Evolutionary conservation across 2,113 vertebrate genomes (phyloP), one percentile per base, ranked within the genome.

Genomic region (Oreochromis aureus): DNA sequence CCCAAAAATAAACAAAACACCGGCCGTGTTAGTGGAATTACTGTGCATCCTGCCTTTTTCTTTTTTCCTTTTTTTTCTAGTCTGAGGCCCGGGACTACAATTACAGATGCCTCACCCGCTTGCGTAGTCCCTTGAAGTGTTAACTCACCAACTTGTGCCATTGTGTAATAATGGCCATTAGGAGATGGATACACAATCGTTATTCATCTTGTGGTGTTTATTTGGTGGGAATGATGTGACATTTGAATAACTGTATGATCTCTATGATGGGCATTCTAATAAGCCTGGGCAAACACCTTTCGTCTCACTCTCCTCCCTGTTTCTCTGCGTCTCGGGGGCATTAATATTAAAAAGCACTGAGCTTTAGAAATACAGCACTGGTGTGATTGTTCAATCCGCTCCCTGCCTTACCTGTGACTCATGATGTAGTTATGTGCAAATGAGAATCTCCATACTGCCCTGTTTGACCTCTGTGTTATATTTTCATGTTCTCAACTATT

Each of bases 241-340:
- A 91, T 93, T 95, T 93, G 94, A 95, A 95, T 95, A 95, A 95
- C 93, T 93, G 89, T 92, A 90, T 85, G 91, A 92, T 94, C 89
- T 84, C 84, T 90, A 85, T 94, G 94, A 95, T 93, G 93, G 94
- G 93, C 93, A 87, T 95, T 93, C 94, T 95, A 95, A 95, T 96
- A 94, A 95, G 92, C 87, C 88, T 91, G 44, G 79, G 91, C 94
- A 96, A 95, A 95, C 94, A 95, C 86, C 86, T 86, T 92, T 87
- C 59, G 54, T 87, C 87, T 86, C 86, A 58, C 69, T 86, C 88
- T 87, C 34, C 1, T 90, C 88, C 88, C 16, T 48, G 66, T 90
- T 82, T 80, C 88, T 71, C 84, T 46, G 86, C 10, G 80, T 94
- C 93, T 94, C 90, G 2, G 87, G 94, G 93, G 94, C 89, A 94